These are phyloP conservation scores for Zaprionus bogoriensis DNA, from an alignment of 2,888 invertebrate species.

Conservation along the genomic window DNA sequence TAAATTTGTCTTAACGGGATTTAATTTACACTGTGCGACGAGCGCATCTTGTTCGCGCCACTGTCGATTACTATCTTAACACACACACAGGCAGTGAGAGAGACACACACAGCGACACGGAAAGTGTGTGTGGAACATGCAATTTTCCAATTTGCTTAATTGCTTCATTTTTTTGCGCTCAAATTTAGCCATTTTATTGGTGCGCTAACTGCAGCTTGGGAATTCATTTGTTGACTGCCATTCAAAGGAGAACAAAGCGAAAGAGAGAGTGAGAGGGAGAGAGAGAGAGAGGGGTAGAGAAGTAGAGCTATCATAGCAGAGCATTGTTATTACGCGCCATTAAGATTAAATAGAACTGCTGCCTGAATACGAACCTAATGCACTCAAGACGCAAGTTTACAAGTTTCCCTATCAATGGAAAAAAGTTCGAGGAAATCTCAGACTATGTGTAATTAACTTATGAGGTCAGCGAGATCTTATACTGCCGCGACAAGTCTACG, in stretches of 20 bases:
- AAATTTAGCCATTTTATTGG: constrained; percentile 34
- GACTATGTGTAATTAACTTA: too few species aligned
- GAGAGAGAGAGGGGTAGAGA: not conserved
- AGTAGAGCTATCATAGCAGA: too few species aligned
- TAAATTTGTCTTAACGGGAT: constrained; percentile 45
- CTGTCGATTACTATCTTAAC: constrained; percentile 47
- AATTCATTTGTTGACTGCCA: constrained; percentile 36
- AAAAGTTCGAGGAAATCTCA: too few species aligned
- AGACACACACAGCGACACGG: not conserved
- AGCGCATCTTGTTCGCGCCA: constrained; percentile 63
- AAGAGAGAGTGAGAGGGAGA: not conserved
- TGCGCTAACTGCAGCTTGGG: constrained; percentile 16
- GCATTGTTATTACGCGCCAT: not conserved
- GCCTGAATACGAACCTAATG: not conserved
- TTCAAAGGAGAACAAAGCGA: too few species aligned
- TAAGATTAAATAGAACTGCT: not conserved
- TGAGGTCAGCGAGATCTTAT: too few species aligned
- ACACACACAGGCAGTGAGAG: constrained; percentile 5
- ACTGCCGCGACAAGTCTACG: too few species aligned
- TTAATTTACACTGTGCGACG: constrained; percentile 43
- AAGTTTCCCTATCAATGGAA: too few species aligned
- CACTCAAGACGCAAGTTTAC: too few species aligned
- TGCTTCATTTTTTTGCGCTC: constrained; percentile 50
- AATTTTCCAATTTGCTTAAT: constrained; percentile 72
- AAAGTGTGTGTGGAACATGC: constrained; percentile 53